Evolutionary conservation across 2,888 invertebrate species (phyloP), one percentile per base, ranked within the genome.

Genomic region (Chalcis sispes): DNA sequence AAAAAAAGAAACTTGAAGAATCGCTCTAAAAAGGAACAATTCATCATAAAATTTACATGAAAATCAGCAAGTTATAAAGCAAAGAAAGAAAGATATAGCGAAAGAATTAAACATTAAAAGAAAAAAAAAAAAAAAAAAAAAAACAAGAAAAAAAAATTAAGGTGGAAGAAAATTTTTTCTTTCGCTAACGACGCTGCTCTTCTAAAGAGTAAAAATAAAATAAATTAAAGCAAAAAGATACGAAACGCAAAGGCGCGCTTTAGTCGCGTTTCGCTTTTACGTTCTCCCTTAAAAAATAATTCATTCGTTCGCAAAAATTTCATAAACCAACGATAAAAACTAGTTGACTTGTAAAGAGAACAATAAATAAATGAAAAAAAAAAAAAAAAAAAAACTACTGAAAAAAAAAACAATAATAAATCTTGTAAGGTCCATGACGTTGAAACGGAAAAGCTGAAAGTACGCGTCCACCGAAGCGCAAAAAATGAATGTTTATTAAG

Each of bases 301-400:
- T 59, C 50, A 62, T 61, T 42, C 42, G 27, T 62, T 46, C 67
- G 56, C 69, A 59, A 59, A 61, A 54, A 74, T 74, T 74, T 62
- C 48, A 69, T 69, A 74, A 74, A 74, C 46, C 48, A 59, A 69
- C 74, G 56, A 74, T 74, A 48, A 40, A 46, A 67, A 54, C 20
- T 27, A 32, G 2, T n/a, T n/a, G n/a, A n/a, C n/a, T n/a, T n/a
- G n/a, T n/a, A n/a, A n/a, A n/a, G n/a, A n/a, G n/a, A n/a, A n/a
- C n/a, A n/a, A n/a, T n/a, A n/a, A 23, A 18, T n/a, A 5, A 18
- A 1, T 8, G 46, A 20, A 25, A 23, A 20, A 46, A 42, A 42
- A 4, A 52, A 25, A 50, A 32, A 18, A 23, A 20, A 27, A 20
- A n/a, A n/a, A n/a, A n/a, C n/a, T n/a, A n/a, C n/a, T n/a, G n/a